These are phyloP conservation scores for Theocolax elegans DNA, from an alignment of 1,140 invertebrate species.

Conservation along the genomic window DNA sequence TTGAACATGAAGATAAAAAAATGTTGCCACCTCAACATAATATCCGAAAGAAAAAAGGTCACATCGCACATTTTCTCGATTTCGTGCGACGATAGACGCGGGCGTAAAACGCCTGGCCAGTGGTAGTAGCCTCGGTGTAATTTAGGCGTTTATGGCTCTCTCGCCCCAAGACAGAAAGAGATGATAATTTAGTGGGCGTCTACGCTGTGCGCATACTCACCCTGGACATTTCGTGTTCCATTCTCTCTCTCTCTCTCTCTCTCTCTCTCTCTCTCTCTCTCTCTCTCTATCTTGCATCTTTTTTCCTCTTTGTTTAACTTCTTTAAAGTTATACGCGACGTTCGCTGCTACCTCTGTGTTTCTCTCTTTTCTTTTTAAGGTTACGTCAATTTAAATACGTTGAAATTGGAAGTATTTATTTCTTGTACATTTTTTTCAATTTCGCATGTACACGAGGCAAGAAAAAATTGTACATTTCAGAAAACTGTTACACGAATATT, in stretches of 20 bases:
- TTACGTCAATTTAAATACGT: constrained; percentile 15
- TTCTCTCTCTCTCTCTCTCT: not conserved
- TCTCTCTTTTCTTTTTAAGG: not conserved
- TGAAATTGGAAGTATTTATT: not conserved
- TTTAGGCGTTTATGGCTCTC: constrained; percentile 62
- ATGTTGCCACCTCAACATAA: not conserved
- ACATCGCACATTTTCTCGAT: constrained; percentile 12
- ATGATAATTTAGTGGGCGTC: constrained; percentile 65
- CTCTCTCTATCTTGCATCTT: too few species aligned
- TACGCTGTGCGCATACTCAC: not conserved
- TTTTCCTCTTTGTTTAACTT: too few species aligned
- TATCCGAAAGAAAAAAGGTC: not conserved
- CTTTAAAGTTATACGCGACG: not conserved
- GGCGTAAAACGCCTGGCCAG: constrained; percentile 36
- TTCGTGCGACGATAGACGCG: constrained; percentile 29
- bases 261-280: constrained; percentile 8
- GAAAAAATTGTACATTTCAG: too few species aligned
- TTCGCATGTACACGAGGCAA: too few species aligned
- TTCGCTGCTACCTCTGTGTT: not conserved
- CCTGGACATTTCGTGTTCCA: not conserved
- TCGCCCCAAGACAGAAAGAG: constrained; percentile 51
- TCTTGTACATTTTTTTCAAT: too few species aligned
- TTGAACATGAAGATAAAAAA: not conserved
- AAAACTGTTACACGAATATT: too few species aligned
- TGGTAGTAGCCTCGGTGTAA: constrained; percentile 56